These are phyloP conservation scores for Amphiprion clarkii DNA, from an alignment of 2,797 vertebrate species.

Conservation along the genomic window DNA sequence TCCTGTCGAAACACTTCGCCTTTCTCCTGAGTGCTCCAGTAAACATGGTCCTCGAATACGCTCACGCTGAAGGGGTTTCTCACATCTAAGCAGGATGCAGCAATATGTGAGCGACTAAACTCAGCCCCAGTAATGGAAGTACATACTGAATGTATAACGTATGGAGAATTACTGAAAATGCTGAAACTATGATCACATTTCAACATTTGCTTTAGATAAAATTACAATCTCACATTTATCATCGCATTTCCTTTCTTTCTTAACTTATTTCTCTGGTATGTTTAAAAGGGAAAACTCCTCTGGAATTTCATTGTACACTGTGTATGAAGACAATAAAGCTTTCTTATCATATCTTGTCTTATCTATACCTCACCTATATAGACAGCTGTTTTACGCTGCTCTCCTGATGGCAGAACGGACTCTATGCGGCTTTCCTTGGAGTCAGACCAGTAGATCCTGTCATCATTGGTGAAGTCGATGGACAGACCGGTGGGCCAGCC, in stretches of 20 bases:
- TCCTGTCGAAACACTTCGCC: conserved; percentile 93
- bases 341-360: not conserved
- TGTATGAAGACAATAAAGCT: too few relatives aligned
- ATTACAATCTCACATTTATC: not conserved
- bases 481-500: conserved; percentile 94
- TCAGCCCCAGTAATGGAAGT: not conserved
- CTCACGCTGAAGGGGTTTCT: conserved; percentile 90
- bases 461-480: conserved; percentile 91
- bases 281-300: too few relatives aligned
- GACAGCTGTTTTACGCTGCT: conserved; percentile 85
- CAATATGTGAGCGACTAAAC: not conserved
- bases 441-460: conserved; percentile 95
- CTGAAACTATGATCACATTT: not conserved
- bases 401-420: conserved; percentile 90
- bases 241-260: not conserved
- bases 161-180: too few relatives aligned
- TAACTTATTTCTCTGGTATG: too few relatives aligned
- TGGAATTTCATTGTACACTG: too few relatives aligned
- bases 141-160: too few relatives aligned
- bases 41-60: conserved; percentile 93
- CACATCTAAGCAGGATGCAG: conserved; percentile 70
- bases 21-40: conserved; percentile 93
- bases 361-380: conserved; percentile 82
- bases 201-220: not conserved
- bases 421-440: conserved; percentile 93